Percentiles rank a stretch among this genome's conserved stretches.
Conservation (phyloP, 2,888 invertebrate species). For the Syritta pipiens region DNA sequence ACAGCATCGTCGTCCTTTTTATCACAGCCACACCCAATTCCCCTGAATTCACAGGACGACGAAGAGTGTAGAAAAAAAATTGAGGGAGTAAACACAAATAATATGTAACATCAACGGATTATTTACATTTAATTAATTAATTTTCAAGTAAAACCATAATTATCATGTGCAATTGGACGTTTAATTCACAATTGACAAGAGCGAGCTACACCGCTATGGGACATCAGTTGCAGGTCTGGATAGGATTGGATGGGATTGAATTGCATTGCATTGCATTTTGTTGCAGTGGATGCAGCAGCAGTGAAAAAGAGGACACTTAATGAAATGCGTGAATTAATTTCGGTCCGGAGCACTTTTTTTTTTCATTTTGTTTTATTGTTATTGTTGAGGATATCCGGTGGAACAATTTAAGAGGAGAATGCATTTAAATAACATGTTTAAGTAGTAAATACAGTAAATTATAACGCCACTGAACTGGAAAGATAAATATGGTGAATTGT, state of each 20-base stretch:
- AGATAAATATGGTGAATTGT: conserved; percentile 35
- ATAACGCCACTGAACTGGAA: conserved; percentile 12
- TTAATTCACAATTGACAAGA: conserved; percentile 44
- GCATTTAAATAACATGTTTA: conserved; percentile 60
- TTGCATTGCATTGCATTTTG: not conserved
- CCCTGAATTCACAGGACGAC: not conserved
- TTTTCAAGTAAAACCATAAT: conserved; percentile 61
- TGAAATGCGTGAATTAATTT: conserved; percentile 37
- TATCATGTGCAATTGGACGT: conserved; percentile 52
- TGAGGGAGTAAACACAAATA: not conserved
- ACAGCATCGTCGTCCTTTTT: no score
- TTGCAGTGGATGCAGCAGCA: not conserved
- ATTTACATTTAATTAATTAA: conserved; percentile 53
- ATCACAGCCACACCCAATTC: not conserved
- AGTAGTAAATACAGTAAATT: conserved; percentile 56
- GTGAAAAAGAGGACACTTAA: conserved; percentile 30
- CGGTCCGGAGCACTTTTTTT: not conserved
- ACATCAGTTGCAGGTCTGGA: conserved; percentile 41
- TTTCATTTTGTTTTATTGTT: not conserved
- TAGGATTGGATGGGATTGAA: no score
- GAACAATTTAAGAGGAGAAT: conserved; percentile 6
- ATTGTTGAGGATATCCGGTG: conserved; percentile 37
- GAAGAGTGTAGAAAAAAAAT: no score
- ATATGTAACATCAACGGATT: not conserved
- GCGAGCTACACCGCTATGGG: conserved; percentile 5